Conservation (phyloP, 2,113 vertebrate genomes). For the Origma solitaria region DNA sequence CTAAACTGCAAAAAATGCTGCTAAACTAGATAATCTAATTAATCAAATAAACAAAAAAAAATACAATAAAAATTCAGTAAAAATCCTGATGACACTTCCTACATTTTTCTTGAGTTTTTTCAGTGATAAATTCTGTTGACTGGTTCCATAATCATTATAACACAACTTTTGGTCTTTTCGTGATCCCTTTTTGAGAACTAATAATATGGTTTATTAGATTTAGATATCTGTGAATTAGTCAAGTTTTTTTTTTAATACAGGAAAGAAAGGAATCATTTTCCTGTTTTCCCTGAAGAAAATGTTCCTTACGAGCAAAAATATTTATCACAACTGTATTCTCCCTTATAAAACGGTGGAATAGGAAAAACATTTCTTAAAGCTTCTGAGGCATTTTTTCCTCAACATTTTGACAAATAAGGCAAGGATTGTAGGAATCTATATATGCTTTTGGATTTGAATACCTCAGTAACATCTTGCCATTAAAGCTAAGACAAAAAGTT, state of each 20-base stretch:
- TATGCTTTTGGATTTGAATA: neutral
- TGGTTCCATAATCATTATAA: neutral
- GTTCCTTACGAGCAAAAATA: neutral
- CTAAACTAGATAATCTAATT: neutral
- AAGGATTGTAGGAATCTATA: neutral
- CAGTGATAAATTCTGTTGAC: neutral
- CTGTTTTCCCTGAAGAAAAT: neutral
- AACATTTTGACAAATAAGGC: neutral
- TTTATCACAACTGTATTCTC: neutral
- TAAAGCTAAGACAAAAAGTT: neutral
- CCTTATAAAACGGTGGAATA: rapidly evolving
- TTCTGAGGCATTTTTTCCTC: neutral
- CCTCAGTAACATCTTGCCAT: neutral
- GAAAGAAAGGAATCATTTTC: neutral
- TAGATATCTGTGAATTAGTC: neutral
- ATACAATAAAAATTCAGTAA: rapidly evolving
- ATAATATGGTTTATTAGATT: neutral
- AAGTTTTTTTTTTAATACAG: neutral
- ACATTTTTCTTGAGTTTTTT: neutral
- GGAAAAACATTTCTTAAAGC: neutral
- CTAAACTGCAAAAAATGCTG: neutral
- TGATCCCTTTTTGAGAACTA: neutral
- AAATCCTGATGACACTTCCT: neutral
- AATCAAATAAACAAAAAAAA: neutral
- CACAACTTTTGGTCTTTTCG: neutral